Conservation (phyloP, 2,113 vertebrate species). For the Sphyrna mokarran region DNA sequence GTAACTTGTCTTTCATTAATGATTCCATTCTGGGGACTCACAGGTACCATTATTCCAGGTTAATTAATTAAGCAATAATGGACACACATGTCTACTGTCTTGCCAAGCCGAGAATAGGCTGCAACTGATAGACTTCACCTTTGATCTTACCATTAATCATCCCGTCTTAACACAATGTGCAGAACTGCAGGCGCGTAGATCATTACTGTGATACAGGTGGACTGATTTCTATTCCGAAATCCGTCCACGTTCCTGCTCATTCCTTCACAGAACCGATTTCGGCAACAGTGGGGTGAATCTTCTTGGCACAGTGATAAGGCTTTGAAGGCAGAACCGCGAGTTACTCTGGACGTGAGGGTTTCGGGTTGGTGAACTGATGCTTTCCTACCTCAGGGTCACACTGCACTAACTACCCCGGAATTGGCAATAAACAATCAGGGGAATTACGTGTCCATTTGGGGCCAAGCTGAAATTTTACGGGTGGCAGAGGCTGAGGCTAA, state of each 20-base stretch:
- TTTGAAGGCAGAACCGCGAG: too few relatives aligned
- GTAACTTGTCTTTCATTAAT: conserved; percentile 22
- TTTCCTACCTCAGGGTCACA: neutral
- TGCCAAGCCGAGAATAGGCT: conserved; percentile 23
- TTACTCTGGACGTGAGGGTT: too few relatives aligned
- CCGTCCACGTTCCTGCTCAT: neutral
- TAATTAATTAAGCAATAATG: conserved; percentile 34
- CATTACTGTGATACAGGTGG: neutral
- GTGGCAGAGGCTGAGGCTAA: neutral
- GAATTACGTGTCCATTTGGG: neutral
- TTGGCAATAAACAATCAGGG: neutral
- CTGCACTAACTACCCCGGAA: neutral
- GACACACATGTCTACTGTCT: neutral
- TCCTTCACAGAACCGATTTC: neutral
- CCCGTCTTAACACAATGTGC: neutral
- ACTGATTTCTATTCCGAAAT: neutral
- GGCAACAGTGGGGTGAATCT: too few relatives aligned
- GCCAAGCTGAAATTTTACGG: too few relatives aligned
- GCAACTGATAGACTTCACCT: conserved; percentile 24
- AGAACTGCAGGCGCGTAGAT: neutral
- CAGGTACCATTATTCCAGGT: neutral
- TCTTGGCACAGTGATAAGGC: neutral
- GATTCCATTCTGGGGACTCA: conserved; percentile 5
- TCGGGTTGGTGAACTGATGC: neutral
- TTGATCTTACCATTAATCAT: conserved; percentile 15